Evolutionary conservation across 2,888 invertebrate species (phyloP), one percentile per base, ranked within the genome.

Genomic region (Ypsolopha sequella): DNA sequence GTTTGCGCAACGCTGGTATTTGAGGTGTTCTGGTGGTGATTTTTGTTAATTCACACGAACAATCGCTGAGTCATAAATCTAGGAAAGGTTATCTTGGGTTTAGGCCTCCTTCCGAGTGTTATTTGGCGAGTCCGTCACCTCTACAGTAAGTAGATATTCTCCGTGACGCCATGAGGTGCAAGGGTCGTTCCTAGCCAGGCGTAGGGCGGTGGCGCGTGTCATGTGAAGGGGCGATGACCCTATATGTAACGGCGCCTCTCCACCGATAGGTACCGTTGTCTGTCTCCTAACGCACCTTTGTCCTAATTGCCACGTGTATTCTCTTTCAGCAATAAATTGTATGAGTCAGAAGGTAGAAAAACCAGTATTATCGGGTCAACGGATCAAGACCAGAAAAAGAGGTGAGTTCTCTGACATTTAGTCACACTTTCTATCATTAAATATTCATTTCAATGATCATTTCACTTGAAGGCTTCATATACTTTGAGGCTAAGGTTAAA

Each of bases 271-370:
- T 65, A 64, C 65, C 64, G 11, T 24, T 24, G 39, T 9, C 24
- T 10, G 35, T 11, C n/a, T 33, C 62, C 60, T 59, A 61, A 58
- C 59, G 60, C 59, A 65, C 51, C 58, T 58, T 58, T 56, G 55
- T 64, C 57, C 61, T 81, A 78, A 81, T 74, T 80, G 82, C 85
- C 85, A 85, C 84, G 85, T 84, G 82, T 80, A 75, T 79, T 79
- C 57, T 78, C 65, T 66, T 90, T 91, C 89, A 93, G 93, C 92
- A 91, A 92, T 91, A 91, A 91, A 91, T 97, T 97, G 96, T 97
- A 98, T 98, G 98, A 98, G 96, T 98, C 97, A 97, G 92, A 98
- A 98, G 95, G 95, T 93, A 92, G 97, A 98, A 96, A 97, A 97
- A 95, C 98, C 98, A 93, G 95, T 97, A 93, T 91, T 98, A 93